These are phyloP conservation scores for Drosophila seguyi DNA, from an alignment of 1,140 invertebrate species.

Conservation along the genomic window DNA sequence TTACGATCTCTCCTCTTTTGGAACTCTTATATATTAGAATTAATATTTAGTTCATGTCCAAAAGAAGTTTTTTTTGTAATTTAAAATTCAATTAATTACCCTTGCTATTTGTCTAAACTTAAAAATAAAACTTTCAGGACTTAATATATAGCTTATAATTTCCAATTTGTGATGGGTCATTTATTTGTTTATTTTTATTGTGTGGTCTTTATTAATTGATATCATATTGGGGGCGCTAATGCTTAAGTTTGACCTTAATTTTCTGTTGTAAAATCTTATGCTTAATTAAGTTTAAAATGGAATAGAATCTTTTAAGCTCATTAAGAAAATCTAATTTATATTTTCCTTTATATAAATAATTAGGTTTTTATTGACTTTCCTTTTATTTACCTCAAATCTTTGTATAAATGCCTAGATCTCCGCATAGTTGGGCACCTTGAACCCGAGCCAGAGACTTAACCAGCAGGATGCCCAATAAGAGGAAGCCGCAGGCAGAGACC, in stretches of 20 bases:
- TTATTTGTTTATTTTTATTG: not conserved
- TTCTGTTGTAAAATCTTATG: not conserved
- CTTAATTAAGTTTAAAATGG: too few species aligned
- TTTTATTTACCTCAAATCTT: not conserved
- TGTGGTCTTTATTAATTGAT: too few species aligned
- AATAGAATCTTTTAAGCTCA: not conserved
- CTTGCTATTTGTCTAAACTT: too few species aligned
- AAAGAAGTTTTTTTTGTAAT: too few species aligned
- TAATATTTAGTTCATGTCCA: too few species aligned
- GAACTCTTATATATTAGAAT: not conserved
- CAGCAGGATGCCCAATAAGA: conserved; percentile 56
- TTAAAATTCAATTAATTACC: too few species aligned
- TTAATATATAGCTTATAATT: not conserved
- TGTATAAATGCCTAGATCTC: not conserved
- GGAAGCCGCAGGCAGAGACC: conserved; percentile 33
- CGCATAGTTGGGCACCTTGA: conserved; percentile 6
- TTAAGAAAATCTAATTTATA: not conserved
- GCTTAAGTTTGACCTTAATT: too few species aligned
- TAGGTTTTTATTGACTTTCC: not conserved
- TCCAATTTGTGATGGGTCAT: not conserved
- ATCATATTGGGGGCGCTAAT: too few species aligned
- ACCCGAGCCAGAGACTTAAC: conserved; percentile 31
- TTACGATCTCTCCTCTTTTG: not conserved
- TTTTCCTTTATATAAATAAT: too few species aligned
- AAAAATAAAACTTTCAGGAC: not conserved